Conservation (phyloP, 2,888 invertebrate species). For the Tenthredo scrophulariae region DNA sequence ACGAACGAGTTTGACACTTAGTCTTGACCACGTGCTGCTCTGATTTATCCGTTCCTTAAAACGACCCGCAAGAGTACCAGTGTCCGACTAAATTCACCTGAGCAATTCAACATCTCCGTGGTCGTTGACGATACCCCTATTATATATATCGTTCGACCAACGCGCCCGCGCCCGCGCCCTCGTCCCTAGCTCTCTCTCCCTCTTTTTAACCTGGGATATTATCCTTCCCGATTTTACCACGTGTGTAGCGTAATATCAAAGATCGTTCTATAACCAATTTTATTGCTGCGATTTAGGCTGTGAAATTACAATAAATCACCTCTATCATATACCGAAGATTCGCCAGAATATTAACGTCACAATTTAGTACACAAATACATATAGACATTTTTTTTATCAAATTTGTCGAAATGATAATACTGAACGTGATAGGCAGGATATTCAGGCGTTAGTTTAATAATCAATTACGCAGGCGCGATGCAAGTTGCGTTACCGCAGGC, state of each 20-base stretch:
- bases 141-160: conserved; percentile 21
- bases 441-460: background rate
- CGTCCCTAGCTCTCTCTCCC: background rate
- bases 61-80: conserved; percentile 37
- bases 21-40: conserved; percentile 2
- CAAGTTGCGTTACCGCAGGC: background rate
- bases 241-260: background rate
- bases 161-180: conserved; percentile 52
- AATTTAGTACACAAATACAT: background rate
- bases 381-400: background rate
- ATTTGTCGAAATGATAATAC: background rate
- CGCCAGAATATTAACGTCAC: too few relatives aligned
- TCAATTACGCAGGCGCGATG: background rate
- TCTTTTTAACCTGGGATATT: background rate
- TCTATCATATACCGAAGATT: background rate
- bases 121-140: background rate
- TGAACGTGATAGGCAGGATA: background rate
- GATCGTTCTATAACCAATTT: background rate
- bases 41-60: background rate
- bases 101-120: conserved; percentile 17
- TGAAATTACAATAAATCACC: background rate
- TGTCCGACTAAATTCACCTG: conserved; percentile 47
- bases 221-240: background rate
- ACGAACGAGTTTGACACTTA: background rate
- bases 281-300: background rate